phyloP scores from a whole-genome alignment of 2,797 vertebrate genomes.

The Mormyrops attenuatus region DNA sequence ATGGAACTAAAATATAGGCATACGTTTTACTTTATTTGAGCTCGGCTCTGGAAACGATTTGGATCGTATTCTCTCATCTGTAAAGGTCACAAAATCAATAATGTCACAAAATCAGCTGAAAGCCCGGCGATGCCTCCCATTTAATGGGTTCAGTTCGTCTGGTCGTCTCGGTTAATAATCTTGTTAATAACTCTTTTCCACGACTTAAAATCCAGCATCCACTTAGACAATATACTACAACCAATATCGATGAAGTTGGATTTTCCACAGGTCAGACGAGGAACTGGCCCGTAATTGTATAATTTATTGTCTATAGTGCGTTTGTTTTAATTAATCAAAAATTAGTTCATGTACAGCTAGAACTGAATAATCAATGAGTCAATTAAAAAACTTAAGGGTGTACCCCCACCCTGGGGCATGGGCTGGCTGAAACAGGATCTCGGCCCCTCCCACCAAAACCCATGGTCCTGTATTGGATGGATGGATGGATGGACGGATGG shows the following conservation, averaged over 20 bases:
- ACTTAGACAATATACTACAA: background rate
- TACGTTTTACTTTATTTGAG: background rate
- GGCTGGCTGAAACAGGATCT: background rate
- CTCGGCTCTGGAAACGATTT: background rate
- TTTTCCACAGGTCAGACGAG: background rate
- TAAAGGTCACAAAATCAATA: constrained; percentile 10
- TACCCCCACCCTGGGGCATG: background rate
- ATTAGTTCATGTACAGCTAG: background rate
- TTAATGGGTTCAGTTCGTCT: background rate
- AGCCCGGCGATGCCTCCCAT: background rate
- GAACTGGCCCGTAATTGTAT: background rate
- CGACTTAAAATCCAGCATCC: background rate
- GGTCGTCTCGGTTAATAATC: background rate
- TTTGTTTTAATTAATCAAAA: background rate
- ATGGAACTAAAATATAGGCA: background rate
- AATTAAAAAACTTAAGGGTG: background rate
- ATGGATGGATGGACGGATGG: background rate
- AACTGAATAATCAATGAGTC: background rate
- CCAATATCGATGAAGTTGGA: background rate
- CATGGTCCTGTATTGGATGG: background rate
- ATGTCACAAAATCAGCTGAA: background rate
- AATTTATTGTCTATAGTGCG: background rate
- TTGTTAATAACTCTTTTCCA: background rate
- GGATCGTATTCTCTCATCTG: background rate
- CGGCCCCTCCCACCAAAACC: background rate